Conservation (phyloP, 2,888 invertebrate genomes). For the Physocephala rufipes region DNA sequence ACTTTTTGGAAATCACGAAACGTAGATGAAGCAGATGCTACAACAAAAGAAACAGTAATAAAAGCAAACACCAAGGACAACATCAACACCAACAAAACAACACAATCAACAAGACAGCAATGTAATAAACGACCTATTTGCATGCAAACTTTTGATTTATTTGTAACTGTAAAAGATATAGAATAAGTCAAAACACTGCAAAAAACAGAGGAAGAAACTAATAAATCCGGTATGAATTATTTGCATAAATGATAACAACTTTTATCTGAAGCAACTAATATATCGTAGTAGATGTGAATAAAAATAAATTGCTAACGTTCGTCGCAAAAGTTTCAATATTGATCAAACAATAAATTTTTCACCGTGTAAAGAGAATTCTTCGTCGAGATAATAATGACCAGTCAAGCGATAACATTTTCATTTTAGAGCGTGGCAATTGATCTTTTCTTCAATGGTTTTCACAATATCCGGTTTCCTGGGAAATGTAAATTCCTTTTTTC, state of each 20-base stretch:
- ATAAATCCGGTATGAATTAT: not conserved
- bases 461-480: constrained; percentile 32
- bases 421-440: constrained; percentile 5
- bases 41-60: constrained; percentile 5
- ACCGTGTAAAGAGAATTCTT: not conserved
- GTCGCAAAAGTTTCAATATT: too few relatives aligned
- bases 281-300: not conserved
- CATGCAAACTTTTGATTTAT: too few relatives aligned
- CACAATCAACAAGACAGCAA: not conserved
- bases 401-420: constrained; percentile 23
- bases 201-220: not conserved
- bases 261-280: not conserved
- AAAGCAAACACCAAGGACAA: not conserved
- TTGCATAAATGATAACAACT: not conserved
- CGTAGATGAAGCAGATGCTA: not conserved
- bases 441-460: constrained; percentile 29
- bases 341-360: not conserved
- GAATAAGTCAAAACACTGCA: not conserved
- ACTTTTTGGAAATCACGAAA: constrained; percentile 9
- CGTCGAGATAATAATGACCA: constrained; percentile 3
- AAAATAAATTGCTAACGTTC: too few relatives aligned
- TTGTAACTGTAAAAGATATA: too few relatives aligned
- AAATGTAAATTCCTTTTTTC: constrained; percentile 17
- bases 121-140: too few relatives aligned
- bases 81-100: constrained; percentile 4